Conservation (phyloP, 2,797 vertebrate species). For the Aselliscus stoliczkanus region DNA sequence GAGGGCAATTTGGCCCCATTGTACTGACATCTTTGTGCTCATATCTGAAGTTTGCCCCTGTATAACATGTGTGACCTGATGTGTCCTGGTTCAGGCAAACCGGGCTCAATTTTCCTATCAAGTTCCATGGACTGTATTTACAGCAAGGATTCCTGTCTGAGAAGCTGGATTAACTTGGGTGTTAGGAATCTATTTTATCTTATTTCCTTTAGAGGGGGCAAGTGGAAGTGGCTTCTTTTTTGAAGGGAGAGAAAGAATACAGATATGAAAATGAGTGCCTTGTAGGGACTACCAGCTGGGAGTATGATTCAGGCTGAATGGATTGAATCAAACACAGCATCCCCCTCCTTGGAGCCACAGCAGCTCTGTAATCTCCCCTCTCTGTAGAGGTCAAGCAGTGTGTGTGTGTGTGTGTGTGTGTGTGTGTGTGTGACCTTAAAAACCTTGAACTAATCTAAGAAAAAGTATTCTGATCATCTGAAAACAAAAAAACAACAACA, state of each 20-base stretch:
- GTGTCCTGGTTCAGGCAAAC: slow-evolving; percentile 8
- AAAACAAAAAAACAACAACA: neutral
- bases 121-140: neutral
- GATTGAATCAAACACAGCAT: neutral
- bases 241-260: neutral
- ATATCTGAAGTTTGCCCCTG: neutral
- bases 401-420: neutral
- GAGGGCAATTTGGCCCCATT: neutral
- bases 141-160: neutral
- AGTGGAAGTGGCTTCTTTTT: neutral
- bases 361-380: neutral
- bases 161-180: neutral
- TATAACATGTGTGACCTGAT: neutral
- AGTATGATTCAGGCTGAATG: neutral
- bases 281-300: neutral
- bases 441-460: neutral
- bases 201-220: neutral
- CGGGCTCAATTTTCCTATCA: slow-evolving; percentile 6
- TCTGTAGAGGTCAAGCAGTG: neutral
- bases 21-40: neutral
- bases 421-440: neutral
- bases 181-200: neutral
- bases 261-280: neutral
- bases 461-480: neutral
- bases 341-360: neutral